phyloP scores from a whole-genome alignment of 2,888 invertebrate species.

The Dusona sp. region DNA sequence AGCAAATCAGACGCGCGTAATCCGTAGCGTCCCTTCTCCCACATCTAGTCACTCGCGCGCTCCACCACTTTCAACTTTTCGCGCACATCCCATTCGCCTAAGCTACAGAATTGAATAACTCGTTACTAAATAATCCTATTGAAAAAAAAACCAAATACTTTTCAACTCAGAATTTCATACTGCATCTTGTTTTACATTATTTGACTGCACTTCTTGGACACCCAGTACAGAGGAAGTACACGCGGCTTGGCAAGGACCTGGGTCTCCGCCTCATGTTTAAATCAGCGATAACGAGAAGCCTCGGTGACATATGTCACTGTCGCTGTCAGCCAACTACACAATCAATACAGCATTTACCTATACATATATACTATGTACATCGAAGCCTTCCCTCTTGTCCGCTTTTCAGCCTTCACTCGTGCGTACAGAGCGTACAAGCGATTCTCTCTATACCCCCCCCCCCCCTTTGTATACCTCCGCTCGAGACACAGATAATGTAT shows the following conservation, averaged over 20 bases:
- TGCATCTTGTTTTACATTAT: not conserved
- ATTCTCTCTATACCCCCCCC: conserved; percentile 58
- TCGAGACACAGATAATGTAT: conserved; percentile 80
- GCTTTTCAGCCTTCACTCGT: conserved; percentile 73
- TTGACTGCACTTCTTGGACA: not conserved
- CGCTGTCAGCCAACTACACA: conserved; percentile 85
- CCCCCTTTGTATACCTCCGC: conserved; percentile 27
- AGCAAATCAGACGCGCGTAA: not conserved
- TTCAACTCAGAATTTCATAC: not conserved
- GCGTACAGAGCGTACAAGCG: conserved; percentile 62
- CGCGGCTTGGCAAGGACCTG: conserved; percentile 71
- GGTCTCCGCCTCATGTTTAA: conserved; percentile 84
- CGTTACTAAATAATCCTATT: not conserved
- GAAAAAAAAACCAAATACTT: not conserved
- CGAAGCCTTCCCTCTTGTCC: conserved; percentile 74
- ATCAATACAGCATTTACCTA: conserved; percentile 83
- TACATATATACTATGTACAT: conserved; percentile 68
- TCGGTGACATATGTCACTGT: conserved; percentile 85
- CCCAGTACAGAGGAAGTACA: conserved; percentile 37
- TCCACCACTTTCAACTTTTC: too few relatives aligned
- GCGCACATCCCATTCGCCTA: not conserved
- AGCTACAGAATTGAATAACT: not conserved
- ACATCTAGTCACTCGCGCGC: too few relatives aligned
- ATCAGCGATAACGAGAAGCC: conserved; percentile 85
- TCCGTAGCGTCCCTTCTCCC: too few relatives aligned